Conservation (phyloP, 1,140 invertebrate genomes). For the Metopolophium dirhodum region DNA sequence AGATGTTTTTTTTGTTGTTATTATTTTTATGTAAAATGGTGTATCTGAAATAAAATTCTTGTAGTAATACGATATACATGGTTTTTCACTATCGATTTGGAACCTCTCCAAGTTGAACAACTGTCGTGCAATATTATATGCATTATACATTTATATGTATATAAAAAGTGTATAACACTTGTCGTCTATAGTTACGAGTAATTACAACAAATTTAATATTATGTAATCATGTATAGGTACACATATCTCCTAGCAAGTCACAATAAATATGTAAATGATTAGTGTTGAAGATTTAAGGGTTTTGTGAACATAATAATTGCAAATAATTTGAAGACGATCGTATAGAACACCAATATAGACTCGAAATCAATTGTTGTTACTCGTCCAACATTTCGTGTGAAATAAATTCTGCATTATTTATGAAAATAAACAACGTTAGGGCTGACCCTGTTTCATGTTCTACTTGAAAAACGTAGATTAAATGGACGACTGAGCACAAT, state of each 20-base stretch:
- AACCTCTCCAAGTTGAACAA: not conserved
- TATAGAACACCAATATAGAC: not conserved
- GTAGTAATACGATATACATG: not conserved
- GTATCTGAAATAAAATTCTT: not conserved
- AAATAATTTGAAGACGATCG: not conserved
- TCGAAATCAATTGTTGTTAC: not conserved
- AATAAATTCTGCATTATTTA: not conserved
- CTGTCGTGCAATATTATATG: not conserved
- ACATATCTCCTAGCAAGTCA: too few relatives aligned
- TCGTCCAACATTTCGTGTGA: not conserved
- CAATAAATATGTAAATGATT: not conserved
- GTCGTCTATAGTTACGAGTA: not conserved
- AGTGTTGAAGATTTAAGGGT: not conserved
- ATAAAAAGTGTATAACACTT: not conserved
- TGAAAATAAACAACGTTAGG: not conserved
- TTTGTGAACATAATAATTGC: not conserved
- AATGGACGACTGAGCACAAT: not conserved
- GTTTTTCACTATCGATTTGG: not conserved
- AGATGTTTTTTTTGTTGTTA: not conserved
- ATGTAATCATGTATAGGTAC: too few relatives aligned
- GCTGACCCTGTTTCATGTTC: not conserved
- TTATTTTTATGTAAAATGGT: not conserved
- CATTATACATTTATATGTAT: not conserved
- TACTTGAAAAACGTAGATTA: not conserved
- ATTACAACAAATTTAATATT: not conserved